Percentiles rank a stretch among this genome's conserved stretches.
Evolutionary conservation across 2,888 invertebrate species (phyloP).

Genomic region (Myopa testacea): DNA sequence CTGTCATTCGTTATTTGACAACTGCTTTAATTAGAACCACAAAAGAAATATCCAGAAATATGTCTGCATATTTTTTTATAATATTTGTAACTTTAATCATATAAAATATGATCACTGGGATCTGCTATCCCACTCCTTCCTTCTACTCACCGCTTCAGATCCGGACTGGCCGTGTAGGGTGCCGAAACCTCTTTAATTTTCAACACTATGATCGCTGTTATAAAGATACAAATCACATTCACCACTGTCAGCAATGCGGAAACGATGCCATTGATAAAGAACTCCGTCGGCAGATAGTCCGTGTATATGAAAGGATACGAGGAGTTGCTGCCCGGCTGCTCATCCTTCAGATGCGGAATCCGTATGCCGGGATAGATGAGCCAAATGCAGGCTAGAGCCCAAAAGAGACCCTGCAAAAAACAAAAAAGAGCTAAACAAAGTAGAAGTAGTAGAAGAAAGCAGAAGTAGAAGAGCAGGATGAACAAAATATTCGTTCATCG

Average conservation of each 20-base stretch:
- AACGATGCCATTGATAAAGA: slow-evolving; percentile 81
- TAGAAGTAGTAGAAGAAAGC: slow-evolving; percentile 15
- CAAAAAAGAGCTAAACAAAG: slow-evolving; percentile 21
- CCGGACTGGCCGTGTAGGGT: slow-evolving; percentile 81
- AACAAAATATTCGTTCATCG: slow-evolving; percentile 16
- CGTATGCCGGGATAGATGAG: slow-evolving; percentile 74
- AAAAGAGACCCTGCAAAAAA: slow-evolving; percentile 74
- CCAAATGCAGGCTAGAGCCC: slow-evolving; percentile 81
- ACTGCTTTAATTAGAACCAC: background rate
- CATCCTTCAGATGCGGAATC: slow-evolving; percentile 78
- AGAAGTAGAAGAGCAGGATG: background rate
- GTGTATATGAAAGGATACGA: slow-evolving; percentile 78
- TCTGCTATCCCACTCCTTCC: background rate
- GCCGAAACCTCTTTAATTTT: slow-evolving; percentile 89
- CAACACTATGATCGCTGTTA: slow-evolving; percentile 82
- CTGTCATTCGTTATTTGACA: background rate
- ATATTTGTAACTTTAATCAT: background rate
- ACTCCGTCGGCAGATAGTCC: slow-evolving; percentile 81
- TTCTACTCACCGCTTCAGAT: slow-evolving; percentile 72
- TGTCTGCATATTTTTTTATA: background rate
- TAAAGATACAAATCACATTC: slow-evolving; percentile 86
- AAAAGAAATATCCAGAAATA: background rate
- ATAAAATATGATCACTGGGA: no score
- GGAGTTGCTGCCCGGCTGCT: slow-evolving; percentile 73
- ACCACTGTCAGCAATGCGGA: slow-evolving; percentile 83